These are phyloP conservation scores for Lagodon rhomboides DNA, from an alignment of 2,797 vertebrate species.

Conservation along the genomic window DNA sequence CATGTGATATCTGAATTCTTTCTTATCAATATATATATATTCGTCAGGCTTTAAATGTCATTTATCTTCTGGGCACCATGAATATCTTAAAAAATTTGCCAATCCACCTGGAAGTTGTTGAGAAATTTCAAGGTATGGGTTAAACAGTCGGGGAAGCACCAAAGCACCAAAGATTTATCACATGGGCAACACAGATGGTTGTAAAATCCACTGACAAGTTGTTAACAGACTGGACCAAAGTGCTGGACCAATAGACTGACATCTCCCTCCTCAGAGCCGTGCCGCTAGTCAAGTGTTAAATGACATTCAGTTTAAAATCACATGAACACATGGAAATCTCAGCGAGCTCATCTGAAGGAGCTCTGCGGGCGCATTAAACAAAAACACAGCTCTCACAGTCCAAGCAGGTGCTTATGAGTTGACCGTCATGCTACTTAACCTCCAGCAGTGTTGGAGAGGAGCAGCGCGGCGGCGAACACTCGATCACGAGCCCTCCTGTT, in stretches of 20 bases:
- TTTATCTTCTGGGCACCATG: background rate
- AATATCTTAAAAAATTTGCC: background rate
- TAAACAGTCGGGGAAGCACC: background rate
- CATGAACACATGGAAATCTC: background rate
- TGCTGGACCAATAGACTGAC: background rate
- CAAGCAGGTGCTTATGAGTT: slow-evolving; percentile 24
- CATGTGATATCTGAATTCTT: too few relatives aligned
- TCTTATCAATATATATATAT: too few relatives aligned
- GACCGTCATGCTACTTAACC: slow-evolving; percentile 22
- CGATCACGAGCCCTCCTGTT: slow-evolving; percentile 32
- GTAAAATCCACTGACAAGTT: background rate
- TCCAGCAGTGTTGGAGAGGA: slow-evolving; percentile 19
- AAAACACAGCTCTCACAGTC: background rate
- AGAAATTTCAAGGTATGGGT: too few relatives aligned
- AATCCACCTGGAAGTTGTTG: too few relatives aligned
- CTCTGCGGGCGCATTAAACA: background rate
- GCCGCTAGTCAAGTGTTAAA: background rate
- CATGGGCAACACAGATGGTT: background rate
- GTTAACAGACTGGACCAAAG: too few relatives aligned
- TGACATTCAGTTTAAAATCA: slow-evolving; percentile 8
- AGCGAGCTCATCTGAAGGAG: background rate
- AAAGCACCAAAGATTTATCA: background rate
- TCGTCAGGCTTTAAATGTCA: too few relatives aligned
- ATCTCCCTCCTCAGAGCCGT: background rate
- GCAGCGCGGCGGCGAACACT: slow-evolving; percentile 7